These are phyloP conservation scores for Gadus chalcogrammus DNA, from an alignment of 2,113 vertebrate genomes.

Conservation along the genomic window DNA sequence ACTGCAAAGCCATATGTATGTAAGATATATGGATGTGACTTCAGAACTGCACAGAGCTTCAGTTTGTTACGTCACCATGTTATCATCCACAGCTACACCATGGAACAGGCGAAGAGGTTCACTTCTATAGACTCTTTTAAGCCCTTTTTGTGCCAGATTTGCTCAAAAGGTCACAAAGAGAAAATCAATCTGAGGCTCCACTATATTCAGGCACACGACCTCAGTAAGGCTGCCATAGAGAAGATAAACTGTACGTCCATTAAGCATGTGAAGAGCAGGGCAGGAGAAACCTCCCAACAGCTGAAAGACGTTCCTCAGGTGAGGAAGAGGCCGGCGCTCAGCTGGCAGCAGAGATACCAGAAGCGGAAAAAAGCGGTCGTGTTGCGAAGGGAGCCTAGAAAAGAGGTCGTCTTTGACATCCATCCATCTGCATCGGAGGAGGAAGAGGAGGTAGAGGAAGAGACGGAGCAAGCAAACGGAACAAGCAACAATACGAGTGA, in stretches of 20 bases:
- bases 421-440: conserved; percentile 42
- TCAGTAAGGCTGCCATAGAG: conserved; percentile 67
- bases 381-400: conserved; percentile 34
- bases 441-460: conserved; percentile 33
- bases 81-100: conserved; percentile 81
- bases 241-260: conserved; percentile 45
- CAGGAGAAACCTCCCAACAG: conserved; percentile 29
- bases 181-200: conserved; percentile 84
- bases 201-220: conserved; percentile 82
- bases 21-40: conserved; percentile 80
- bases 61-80: conserved; percentile 89
- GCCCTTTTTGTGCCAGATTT: conserved; percentile 92
- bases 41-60: conserved; percentile 85
- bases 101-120: conserved; percentile 81
- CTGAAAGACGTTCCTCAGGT: conserved; percentile 12
- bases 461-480: conserved; percentile 21
- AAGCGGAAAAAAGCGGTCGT: conserved; percentile 22
- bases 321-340: conserved; percentile 29
- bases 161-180: conserved; percentile 85
- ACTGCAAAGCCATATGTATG: conserved; percentile 88
- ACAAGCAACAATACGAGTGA: conserved; percentile 16
- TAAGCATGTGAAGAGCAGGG: conserved; percentile 30
- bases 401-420: conserved; percentile 4
- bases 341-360: conserved; percentile 34
- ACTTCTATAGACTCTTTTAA: conserved; percentile 73